A percentile compares a stretch with the other conserved stretches of the same genome.
These are phyloP conservation scores for Pantelozetes paolii DNA, from an alignment of 2,888 invertebrate genomes.

Conservation along the genomic window DNA sequence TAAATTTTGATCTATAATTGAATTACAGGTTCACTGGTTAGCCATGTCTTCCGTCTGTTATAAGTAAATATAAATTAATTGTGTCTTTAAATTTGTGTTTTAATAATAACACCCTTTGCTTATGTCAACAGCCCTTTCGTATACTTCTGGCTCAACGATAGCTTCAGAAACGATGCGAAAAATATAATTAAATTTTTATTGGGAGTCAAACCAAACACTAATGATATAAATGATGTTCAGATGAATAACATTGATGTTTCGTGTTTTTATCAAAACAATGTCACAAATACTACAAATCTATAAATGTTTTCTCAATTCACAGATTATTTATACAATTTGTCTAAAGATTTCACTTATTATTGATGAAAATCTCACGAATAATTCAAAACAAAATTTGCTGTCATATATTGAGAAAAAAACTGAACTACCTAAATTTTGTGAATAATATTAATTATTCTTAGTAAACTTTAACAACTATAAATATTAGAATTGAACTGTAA, in stretches of 20 bases:
- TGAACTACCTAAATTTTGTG: too few species aligned
- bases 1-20: too few species aligned
- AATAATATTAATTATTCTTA: too few species aligned
- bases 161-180: conserved; percentile 49
- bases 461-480: too few species aligned
- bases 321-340: too few species aligned
- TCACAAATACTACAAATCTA: conserved; percentile 10
- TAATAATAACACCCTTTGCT: too few species aligned
- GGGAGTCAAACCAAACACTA: not conserved
- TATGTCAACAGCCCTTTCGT: conserved; percentile 52
- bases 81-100: not conserved
- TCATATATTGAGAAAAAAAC: too few species aligned
- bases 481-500: too few species aligned
- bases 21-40: conserved; percentile 55
- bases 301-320: too few species aligned
- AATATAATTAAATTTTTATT: conserved; percentile 22
- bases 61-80: conserved; percentile 49
- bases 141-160: conserved; percentile 56
- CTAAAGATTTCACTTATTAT: too few species aligned
- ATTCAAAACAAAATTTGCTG: too few species aligned
- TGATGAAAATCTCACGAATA: too few species aligned
- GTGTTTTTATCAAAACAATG: conserved; percentile 18
- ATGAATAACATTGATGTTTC: not conserved
- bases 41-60: conserved; percentile 56
- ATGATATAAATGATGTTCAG: not conserved